phyloP scores from a whole-genome alignment of 2,113 vertebrate species.

The Megaleporinus macrocephalus region DNA sequence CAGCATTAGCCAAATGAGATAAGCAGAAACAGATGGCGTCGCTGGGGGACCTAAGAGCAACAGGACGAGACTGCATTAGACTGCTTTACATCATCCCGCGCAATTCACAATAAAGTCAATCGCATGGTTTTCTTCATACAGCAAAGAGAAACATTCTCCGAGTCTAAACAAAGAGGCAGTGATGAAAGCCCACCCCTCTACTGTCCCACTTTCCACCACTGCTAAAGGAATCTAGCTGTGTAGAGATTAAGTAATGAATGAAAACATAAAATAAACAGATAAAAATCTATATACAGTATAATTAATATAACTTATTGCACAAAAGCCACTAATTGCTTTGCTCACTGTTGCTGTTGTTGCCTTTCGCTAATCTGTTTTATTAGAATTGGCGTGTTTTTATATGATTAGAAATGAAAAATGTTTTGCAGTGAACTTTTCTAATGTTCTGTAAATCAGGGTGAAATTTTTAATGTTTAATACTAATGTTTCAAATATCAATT shows the following conservation, averaged over 20 bases:
- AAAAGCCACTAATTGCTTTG: no score
- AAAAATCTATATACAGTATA: no score
- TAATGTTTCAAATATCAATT: no score
- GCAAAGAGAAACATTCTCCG: background rate
- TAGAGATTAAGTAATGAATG: background rate
- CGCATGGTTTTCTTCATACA: background rate
- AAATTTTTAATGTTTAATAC: no score
- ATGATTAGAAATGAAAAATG: no score
- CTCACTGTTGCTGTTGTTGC: no score
- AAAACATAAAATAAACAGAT: no score
- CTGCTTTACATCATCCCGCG: background rate
- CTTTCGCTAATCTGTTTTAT: no score
- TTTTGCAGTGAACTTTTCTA: no score
- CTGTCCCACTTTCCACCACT: background rate
- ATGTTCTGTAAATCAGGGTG: no score
- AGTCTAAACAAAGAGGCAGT: background rate
- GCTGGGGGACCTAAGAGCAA: background rate
- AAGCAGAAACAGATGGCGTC: slow-evolving; percentile 50
- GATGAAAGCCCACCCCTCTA: slow-evolving; percentile 15
- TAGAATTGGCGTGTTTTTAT: no score
- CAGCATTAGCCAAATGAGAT: slow-evolving; percentile 17
- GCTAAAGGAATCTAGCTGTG: slow-evolving; percentile 2
- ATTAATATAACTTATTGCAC: no score
- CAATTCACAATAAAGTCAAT: slow-evolving; percentile 12
- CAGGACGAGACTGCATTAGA: background rate